These are phyloP conservation scores for Zophobas atratus DNA, from an alignment of 1,140 invertebrate genomes.

Conservation along the genomic window DNA sequence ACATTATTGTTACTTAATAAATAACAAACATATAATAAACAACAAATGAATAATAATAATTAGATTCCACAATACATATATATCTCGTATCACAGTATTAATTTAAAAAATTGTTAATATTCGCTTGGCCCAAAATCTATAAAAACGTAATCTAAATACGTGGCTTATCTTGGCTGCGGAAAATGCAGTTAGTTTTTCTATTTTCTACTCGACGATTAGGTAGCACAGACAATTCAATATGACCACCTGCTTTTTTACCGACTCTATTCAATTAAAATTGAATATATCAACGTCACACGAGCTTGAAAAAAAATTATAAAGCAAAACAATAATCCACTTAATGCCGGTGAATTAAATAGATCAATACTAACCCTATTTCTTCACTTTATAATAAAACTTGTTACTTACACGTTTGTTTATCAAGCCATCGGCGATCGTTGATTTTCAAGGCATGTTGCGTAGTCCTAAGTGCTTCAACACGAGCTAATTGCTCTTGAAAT, in stretches of 20 bases:
- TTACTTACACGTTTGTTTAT: constrained; percentile 33
- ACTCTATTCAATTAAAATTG: constrained; percentile 37
- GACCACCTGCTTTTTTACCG: constrained; percentile 5
- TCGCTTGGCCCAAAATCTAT: no score
- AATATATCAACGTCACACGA: constrained; percentile 37
- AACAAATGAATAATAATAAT: no score
- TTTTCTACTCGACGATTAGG: no score
- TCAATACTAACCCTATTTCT: constrained; percentile 30
- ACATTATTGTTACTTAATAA: no score
- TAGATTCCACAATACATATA: no score
- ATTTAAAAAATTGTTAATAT: no score
- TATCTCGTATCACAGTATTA: no score
- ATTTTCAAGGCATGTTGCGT: background rate
- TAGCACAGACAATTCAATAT: constrained; percentile 17
- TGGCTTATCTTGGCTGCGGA: no score
- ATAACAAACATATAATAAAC: no score
- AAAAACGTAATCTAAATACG: no score
- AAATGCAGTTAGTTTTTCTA: no score
- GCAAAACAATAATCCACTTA: constrained; percentile 43
- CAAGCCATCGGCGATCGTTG: background rate
- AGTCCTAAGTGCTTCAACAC: background rate
- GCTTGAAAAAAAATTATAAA: constrained; percentile 34
- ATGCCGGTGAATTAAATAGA: constrained; percentile 35
- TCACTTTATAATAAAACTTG: constrained; percentile 29
- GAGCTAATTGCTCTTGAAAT: no score